These are phyloP conservation scores for Coenonympha arcania DNA, from an alignment of 2,888 invertebrate species.

Conservation along the genomic window DNA sequence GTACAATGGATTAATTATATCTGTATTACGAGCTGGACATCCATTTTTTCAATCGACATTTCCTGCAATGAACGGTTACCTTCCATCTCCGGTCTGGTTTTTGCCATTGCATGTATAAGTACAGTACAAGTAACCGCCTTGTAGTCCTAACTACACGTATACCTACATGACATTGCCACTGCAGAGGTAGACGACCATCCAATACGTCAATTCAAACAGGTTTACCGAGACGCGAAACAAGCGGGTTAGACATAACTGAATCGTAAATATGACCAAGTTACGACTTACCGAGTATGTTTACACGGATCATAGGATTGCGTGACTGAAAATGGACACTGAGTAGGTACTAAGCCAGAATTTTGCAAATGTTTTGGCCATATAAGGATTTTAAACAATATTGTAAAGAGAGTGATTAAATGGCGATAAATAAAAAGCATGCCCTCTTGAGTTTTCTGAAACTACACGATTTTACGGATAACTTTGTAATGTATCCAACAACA, in stretches of 20 bases:
- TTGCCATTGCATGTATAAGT: not conserved
- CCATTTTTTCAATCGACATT: too few species aligned
- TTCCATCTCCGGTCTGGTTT: constrained; percentile 2
- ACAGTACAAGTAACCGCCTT: not conserved
- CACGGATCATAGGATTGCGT: not conserved
- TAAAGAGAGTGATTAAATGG: too few species aligned
- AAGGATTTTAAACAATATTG: too few species aligned
- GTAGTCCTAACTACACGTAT: not conserved
- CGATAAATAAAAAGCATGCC: too few species aligned
- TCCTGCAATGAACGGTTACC: not conserved
- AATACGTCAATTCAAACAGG: constrained; percentile 14
- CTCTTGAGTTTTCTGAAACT: too few species aligned
- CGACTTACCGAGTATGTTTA: too few species aligned
- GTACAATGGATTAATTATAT: too few species aligned
- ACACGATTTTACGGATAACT: too few species aligned
- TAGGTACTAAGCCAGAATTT: too few species aligned
- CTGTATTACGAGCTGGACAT: too few species aligned
- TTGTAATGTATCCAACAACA: too few species aligned
- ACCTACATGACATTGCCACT: constrained; percentile 12
- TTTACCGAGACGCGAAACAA: constrained; percentile 14
- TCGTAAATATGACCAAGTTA: constrained; percentile 8
- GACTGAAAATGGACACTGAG: not conserved
- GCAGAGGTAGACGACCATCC: constrained; percentile 19
- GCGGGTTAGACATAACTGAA: constrained; percentile 10
- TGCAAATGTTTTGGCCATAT: too few species aligned